Base-by-base conservation (phyloP, 1,140 invertebrate genomes). In the Drosophila elegans region DNA sequence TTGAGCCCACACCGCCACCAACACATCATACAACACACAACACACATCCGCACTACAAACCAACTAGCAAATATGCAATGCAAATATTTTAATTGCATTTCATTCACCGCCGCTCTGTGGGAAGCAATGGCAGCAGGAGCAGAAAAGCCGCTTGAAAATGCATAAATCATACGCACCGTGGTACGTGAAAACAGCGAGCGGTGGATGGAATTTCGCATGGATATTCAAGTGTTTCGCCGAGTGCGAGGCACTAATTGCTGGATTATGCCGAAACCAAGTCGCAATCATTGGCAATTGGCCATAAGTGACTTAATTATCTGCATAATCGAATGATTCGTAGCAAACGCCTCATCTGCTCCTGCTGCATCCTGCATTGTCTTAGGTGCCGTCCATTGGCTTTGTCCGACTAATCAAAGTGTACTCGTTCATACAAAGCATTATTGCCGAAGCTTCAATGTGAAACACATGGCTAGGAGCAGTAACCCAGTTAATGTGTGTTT, bases 321-420 rank as follows among this genome's bases (percentile, higher is more conserved):
- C 42, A 7, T 49, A 71, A 72, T 71, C 38, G 57, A 44, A 71
- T 71, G 42, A 56, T 68, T 46, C 64, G 44, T 62, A 34, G 29
- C 51, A 39, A 39, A 25, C 12, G 44, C 25, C 12, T 10, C 5
- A 21, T 57, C 48, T 71, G 60, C 49, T 80, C 46, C 56, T 68
- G 61, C 60, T 44, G 25, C 44, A 29, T 73, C 52, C 63, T 69
- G 84, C 84, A 83, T 84, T 89, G 68, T 78, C 74, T 85, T 85
- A 85, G 80, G 76, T 91, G 86, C 90, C 90, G 90, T 91, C 90
- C 90, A 91, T 72, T 74, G 90, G 90, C 90, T 91, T 90, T 90
- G 90, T 91, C 66, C 67, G 68, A 66, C 71, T 74, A 80, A 56
- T 67, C 45, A 52, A 67, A 56, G 62, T 60, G 27, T 42, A 71